Percentiles rank a stretch among this genome's conserved stretches.
These are phyloP conservation scores for Diadumene lineata DNA, from an alignment of 92 coral and sea anemone species.

Conservation along the genomic window DNA sequence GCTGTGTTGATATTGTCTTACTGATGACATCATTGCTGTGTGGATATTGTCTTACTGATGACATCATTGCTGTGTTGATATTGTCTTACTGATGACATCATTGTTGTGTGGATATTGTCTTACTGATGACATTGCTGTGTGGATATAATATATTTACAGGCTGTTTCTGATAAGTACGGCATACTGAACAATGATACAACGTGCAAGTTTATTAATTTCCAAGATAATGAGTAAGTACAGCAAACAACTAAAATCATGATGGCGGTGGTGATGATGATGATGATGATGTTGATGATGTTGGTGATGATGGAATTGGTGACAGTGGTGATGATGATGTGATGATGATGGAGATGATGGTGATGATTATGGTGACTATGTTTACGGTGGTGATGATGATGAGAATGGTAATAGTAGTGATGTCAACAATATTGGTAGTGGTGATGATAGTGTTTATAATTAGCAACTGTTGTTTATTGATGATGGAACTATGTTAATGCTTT, in stretches of 20 bases:
- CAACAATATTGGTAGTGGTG: too few species aligned
- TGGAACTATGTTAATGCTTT: background rate
- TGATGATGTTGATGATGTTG: too few species aligned
- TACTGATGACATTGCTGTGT: background rate
- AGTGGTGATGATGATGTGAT: too few species aligned
- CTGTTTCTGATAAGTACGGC: conserved; percentile 13
- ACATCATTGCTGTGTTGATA: too few species aligned
- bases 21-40: too few species aligned
- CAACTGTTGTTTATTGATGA: background rate
- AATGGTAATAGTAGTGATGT: too few species aligned
- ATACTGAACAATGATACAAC: conserved; percentile 40
- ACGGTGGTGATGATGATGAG: too few species aligned
- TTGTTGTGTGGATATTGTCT: background rate
- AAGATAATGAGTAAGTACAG: conserved; percentile 60
- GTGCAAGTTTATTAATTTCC: conserved; percentile 83
- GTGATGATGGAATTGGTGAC: too few species aligned
- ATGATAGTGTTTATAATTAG: background rate
- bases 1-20: too few species aligned
- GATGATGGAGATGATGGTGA: too few species aligned
- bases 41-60: too few species aligned
- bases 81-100: background rate
- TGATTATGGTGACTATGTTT: too few species aligned
- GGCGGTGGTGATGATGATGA: background rate
- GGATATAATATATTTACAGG: conserved; percentile 18
- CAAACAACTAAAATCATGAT: background rate